Evolutionary conservation across 2,888 invertebrate genomes (phyloP).

Genomic region (Pantelozetes paolii): DNA sequence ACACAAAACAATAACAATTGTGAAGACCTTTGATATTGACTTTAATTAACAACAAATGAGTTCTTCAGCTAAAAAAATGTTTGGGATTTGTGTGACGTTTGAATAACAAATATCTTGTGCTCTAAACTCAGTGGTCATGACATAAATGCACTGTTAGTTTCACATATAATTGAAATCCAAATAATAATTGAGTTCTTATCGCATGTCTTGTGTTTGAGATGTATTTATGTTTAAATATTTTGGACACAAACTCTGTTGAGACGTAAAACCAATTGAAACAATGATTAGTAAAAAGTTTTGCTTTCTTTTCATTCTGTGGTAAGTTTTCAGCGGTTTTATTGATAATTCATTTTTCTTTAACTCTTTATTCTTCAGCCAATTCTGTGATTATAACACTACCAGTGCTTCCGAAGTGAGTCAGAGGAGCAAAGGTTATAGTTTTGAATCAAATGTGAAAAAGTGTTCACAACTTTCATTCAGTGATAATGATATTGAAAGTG

Average conservation of each 20-base stretch:
- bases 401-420: background rate
- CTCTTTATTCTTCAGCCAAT: conserved; percentile 5
- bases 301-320: background rate
- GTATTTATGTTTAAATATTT: background rate
- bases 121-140: conserved; percentile 23
- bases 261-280: background rate
- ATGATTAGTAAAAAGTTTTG: conserved; percentile 13
- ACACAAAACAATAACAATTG: background rate
- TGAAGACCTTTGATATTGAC: background rate
- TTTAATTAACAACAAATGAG: background rate
- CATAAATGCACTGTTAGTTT: background rate
- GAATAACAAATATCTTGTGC: conserved; percentile 29
- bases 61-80: background rate
- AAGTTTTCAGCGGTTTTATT: background rate
- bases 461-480: conserved; percentile 32
- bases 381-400: background rate
- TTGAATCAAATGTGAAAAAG: background rate
- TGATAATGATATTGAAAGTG: conserved; percentile 34
- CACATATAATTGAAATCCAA: background rate
- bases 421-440: background rate
- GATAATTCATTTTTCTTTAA: background rate
- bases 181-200: background rate
- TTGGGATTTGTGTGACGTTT: conserved; percentile 10
- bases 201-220: background rate
- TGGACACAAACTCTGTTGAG: background rate